Conservation (phyloP, 1,140 invertebrate species). For the Aradophagus sp. region DNA sequence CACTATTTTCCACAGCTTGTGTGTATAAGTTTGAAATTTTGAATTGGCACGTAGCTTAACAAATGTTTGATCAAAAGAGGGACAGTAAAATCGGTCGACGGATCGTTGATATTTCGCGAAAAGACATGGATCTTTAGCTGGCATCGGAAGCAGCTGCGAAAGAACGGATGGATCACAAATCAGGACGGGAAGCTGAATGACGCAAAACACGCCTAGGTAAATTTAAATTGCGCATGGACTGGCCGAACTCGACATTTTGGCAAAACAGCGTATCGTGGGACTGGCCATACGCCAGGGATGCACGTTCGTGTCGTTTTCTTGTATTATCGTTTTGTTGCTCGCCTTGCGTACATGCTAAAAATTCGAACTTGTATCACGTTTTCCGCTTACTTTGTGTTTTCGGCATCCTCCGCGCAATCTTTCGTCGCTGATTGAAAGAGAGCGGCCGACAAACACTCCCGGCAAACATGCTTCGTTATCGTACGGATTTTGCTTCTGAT, state of each 20-base stretch:
- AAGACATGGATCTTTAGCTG: slow-evolving; percentile 64
- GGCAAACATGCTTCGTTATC: no score
- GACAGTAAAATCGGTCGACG: no score
- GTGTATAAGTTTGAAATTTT: no score
- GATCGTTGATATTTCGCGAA: slow-evolving; percentile 65
- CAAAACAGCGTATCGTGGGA: slow-evolving; percentile 52
- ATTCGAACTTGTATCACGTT: slow-evolving; percentile 26
- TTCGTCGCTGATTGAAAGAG: no score
- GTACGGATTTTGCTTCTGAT: no score
- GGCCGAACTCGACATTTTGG: slow-evolving; percentile 61
- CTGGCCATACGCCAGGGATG: slow-evolving; percentile 61
- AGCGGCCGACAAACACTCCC: no score
- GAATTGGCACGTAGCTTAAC: no score
- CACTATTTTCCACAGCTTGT: no score
- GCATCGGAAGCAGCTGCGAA: slow-evolving; percentile 66
- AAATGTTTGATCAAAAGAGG: no score
- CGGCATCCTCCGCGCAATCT: no score
- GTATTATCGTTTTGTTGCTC: slow-evolving; percentile 60
- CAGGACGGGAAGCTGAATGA: slow-evolving; percentile 67
- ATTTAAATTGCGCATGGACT: slow-evolving; percentile 71
- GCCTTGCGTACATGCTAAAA: slow-evolving; percentile 19
- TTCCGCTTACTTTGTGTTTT: no score
- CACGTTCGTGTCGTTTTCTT: slow-evolving; percentile 55
- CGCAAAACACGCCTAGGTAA: slow-evolving; percentile 72
- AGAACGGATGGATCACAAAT: slow-evolving; percentile 74